Base-by-base conservation (phyloP, 1,140 invertebrate genomes). In the Helicoverpa armigera region DNA sequence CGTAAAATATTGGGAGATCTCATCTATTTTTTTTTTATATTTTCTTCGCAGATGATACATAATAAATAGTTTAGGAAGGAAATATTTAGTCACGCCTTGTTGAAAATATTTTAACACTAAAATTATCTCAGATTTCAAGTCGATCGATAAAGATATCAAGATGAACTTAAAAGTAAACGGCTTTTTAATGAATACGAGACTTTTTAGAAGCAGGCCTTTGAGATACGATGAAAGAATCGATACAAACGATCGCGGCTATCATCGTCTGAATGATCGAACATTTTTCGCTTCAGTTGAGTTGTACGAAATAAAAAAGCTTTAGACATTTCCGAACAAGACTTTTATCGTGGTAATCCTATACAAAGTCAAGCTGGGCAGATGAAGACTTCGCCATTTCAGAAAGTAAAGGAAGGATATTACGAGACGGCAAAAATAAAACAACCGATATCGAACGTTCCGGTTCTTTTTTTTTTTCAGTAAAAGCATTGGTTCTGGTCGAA, bases 271-370 rank as follows among this genome's bases (percentile, higher is more conserved):
- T 50, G 67, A 78, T 56, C 61, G 75, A 67, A 18, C 61, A 78
- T 69, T 81, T 23, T 80, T 60, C 73, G 63, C 65, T 80, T 70
- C n/a, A 67, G 29, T 53, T 53, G 53, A 60, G 48, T 60, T n/a
- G 54, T 73, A 80, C 35, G 63, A 79, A 80, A 84, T 74, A 54
- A 65, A 80, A 79, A 80, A 51, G 23, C 51, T 67, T 76, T 56
- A 54, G 67, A 79, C 80, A 79, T 85, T 86, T 70, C 54, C 43
- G 48, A 80, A 78, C 56, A 78, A 84, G 72, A 81, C 79, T 80
- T 79, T 83, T 85, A 84, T 78, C 80, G 72, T 56, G 3, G 86
- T 87, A 83, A 87, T 85, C 69, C 79, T 77, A 87, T 85, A 87
- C 81, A 81, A 80, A 83, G 50, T 69, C 63, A 60, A 85, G 79